Conservation (phyloP, 1,140 invertebrate species). For the Caenorhabditis brenneri region DNA sequence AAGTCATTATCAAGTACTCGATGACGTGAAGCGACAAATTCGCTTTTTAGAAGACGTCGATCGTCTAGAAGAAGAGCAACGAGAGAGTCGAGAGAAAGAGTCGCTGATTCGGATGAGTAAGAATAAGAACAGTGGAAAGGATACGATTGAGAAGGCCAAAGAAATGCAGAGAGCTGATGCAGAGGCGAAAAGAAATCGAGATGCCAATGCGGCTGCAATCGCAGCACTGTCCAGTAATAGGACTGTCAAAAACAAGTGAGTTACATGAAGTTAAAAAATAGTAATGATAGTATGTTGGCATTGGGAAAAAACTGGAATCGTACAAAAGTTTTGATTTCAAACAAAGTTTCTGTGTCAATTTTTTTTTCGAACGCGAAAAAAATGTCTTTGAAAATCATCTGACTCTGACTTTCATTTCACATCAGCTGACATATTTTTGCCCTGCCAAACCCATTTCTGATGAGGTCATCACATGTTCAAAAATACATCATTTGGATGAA, state of each 20-base stretch:
- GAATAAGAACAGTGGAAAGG: conserved; percentile 55
- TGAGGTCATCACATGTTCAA: too few relatives aligned
- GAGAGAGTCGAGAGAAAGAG: conserved; percentile 57
- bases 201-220: conserved; percentile 60
- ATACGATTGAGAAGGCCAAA: conserved; percentile 57
- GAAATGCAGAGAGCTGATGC: conserved; percentile 57
- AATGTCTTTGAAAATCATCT: too few relatives aligned
- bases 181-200: conserved; percentile 57
- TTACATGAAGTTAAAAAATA: not conserved
- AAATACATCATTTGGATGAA: too few relatives aligned
- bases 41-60: conserved; percentile 58
- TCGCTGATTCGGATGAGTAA: conserved; percentile 54
- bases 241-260: conserved; percentile 30
- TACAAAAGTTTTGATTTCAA: too few relatives aligned
- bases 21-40: conserved; percentile 55
- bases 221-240: conserved; percentile 52
- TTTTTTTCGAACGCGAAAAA: too few relatives aligned
- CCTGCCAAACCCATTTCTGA: too few relatives aligned
- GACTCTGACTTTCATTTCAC: too few relatives aligned
- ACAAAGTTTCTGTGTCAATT: too few relatives aligned
- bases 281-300: too few relatives aligned
- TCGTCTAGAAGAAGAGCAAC: conserved; percentile 45
- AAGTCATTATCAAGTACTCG: conserved; percentile 33
- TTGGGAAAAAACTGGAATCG: too few relatives aligned
- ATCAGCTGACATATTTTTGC: too few relatives aligned